phyloP scores from a whole-genome alignment of 2,888 invertebrate species.

The Tortricodes alternella region DNA sequence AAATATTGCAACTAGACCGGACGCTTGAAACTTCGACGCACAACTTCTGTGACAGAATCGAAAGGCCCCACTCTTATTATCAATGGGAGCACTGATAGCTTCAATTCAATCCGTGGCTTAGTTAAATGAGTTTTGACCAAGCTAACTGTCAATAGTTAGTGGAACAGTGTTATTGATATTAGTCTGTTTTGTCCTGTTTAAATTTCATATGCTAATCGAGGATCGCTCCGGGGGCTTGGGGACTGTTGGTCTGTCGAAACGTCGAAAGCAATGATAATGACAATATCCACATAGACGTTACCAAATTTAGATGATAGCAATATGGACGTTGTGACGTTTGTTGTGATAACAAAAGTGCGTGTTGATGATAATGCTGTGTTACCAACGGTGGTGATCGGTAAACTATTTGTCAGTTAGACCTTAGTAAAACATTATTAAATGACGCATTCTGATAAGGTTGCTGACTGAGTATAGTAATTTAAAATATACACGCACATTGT shows the following conservation, averaged over 20 bases:
- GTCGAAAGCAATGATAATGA: neutral
- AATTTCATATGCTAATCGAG: neutral
- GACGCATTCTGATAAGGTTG: no score
- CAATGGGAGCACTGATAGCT: conserved; percentile 12
- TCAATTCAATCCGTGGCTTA: conserved; percentile 51
- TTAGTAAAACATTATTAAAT: no score
- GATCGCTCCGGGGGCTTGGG: neutral
- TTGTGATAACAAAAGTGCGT: no score
- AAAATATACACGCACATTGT: no score
- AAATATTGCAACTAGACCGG: neutral
- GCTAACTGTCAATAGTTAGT: conserved; percentile 31
- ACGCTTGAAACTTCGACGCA: conserved; percentile 8
- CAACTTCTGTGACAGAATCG: conserved; percentile 4
- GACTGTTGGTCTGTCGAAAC: neutral
- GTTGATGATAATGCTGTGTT: no score
- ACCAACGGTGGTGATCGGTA: no score
- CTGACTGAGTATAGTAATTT: no score
- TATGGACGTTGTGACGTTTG: no score
- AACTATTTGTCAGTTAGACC: no score
- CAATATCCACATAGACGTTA: neutral
- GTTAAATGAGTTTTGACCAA: conserved; percentile 55
- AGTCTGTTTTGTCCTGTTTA: neutral
- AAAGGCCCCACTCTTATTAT: conserved; percentile 30
- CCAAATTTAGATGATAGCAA: no score
- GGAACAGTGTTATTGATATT: conserved; percentile 10